phyloP scores from a whole-genome alignment of 2,113 vertebrate genomes.

The Xiphophorus hellerii region DNA sequence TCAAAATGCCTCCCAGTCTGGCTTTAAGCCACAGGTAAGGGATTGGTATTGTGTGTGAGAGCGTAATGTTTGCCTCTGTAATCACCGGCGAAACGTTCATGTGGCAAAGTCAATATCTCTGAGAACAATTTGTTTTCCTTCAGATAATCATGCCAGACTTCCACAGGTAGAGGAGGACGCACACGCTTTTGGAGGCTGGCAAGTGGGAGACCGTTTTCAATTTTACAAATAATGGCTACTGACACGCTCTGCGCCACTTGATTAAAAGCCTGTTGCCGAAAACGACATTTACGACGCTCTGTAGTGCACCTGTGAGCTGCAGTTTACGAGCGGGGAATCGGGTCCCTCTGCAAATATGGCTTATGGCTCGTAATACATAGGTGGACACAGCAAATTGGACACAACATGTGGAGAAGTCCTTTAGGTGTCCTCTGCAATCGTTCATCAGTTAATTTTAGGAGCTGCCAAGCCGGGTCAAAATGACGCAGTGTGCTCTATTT shows the following conservation, averaged over 20 bases:
- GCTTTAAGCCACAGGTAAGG: slow-evolving; percentile 63
- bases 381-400: neutral
- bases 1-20: slow-evolving; percentile 31
- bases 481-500: slow-evolving; percentile 27
- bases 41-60: slow-evolving; percentile 47
- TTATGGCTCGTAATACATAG: neutral
- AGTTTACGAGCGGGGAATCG: neutral
- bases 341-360: slow-evolving; percentile 9
- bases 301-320: neutral
- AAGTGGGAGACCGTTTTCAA: neutral
- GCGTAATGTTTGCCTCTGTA: slow-evolving; percentile 57
- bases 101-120: slow-evolving; percentile 55
- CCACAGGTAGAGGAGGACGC: slow-evolving; percentile 21
- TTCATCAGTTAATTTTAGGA: slow-evolving; percentile 2
- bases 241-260: neutral
- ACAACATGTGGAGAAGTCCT: slow-evolving; percentile 5
- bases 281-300: neutral
- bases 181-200: slow-evolving; percentile 3
- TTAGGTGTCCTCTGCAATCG: neutral
- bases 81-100: slow-evolving; percentile 49
- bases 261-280: slow-evolving; percentile 2
- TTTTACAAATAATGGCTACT: slow-evolving; percentile 6
- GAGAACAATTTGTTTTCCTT: slow-evolving; percentile 48
- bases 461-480: slow-evolving; percentile 10
- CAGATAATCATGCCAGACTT: slow-evolving; percentile 34